phyloP scores from a whole-genome alignment of 1,140 invertebrate species.

The Anastatus disparis region DNA sequence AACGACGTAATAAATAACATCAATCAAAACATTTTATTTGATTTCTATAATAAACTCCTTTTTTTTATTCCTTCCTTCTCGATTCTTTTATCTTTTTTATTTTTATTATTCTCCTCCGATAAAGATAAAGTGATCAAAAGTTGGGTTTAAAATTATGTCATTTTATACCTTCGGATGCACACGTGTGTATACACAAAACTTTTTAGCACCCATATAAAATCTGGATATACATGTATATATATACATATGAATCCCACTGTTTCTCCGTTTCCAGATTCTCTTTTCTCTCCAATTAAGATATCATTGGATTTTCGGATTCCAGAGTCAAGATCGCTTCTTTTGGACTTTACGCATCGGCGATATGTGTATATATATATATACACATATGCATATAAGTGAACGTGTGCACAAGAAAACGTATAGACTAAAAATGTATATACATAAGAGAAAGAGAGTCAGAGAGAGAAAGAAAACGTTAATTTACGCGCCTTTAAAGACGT shows the following conservation, averaged over 20 bases:
- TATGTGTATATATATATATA: too few species aligned
- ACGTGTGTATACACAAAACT: too few species aligned
- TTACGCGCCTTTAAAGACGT: slow-evolving; percentile 54
- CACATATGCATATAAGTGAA: not conserved
- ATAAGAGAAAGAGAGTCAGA: slow-evolving; percentile 36
- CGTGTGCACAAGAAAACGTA: not conserved
- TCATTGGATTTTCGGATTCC: slow-evolving; percentile 51
- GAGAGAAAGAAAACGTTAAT: slow-evolving; percentile 52
- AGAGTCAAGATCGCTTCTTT: too few species aligned
- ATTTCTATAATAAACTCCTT: not conserved
- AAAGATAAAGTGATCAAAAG: slow-evolving; percentile 1
- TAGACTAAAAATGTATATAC: slow-evolving; percentile 22
- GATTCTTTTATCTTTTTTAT: not conserved
- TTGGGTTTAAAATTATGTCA: slow-evolving; percentile 21
- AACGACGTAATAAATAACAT: slow-evolving; percentile 17
- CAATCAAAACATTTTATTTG: not conserved
- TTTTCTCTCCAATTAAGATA: slow-evolving; percentile 53
- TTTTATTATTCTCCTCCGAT: too few species aligned
- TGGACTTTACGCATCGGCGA: too few species aligned
- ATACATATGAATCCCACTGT: not conserved
- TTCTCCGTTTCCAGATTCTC: not conserved
- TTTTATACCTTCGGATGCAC: not conserved
- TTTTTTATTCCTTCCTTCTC: not conserved
- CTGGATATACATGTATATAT: too few species aligned
- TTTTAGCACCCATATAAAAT: too few species aligned